A percentile compares a stretch with the other conserved stretches of the same genome.
phyloP scores from a whole-genome alignment of 2,113 vertebrate genomes.

The Eulacestoma nigropectus region DNA sequence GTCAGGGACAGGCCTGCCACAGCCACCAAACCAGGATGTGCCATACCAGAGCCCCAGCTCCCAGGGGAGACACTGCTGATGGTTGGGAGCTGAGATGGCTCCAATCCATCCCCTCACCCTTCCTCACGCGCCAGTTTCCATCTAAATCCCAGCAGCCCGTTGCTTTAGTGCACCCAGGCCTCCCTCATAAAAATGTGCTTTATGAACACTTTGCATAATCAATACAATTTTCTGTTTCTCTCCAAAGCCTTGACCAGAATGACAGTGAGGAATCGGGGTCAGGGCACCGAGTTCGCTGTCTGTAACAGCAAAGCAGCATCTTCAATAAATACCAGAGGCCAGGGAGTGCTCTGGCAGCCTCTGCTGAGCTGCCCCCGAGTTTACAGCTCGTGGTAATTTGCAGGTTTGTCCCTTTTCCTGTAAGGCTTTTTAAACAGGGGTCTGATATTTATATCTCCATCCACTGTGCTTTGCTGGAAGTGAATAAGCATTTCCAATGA shows the following conservation, averaged over 20 bases:
- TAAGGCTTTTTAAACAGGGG: not conserved
- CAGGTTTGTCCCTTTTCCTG: not conserved
- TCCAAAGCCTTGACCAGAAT: not conserved
- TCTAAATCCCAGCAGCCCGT: not conserved
- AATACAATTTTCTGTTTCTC: not conserved
- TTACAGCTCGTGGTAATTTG: not conserved
- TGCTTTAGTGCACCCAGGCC: not conserved
- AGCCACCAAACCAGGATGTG: not conserved
- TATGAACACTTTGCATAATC: not conserved
- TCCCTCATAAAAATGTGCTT: not conserved
- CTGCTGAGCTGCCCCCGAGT: not conserved
- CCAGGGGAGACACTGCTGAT: not conserved
- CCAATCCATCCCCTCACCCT: not conserved
- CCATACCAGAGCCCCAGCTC: not conserved
- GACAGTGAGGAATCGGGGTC: not conserved
- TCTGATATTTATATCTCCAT: constrained; percentile 6
- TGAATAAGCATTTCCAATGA: not conserved
- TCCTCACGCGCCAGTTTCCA: not conserved
- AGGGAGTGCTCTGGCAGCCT: not conserved
- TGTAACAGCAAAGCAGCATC: not conserved
- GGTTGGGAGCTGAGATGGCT: not conserved
- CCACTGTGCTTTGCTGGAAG: not conserved
- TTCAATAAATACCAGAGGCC: not conserved
- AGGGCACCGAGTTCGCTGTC: not conserved
- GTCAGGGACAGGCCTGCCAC: not conserved